Conservation (phyloP, 1,140 invertebrate genomes). For the Hirudo medicinalis region DNA sequence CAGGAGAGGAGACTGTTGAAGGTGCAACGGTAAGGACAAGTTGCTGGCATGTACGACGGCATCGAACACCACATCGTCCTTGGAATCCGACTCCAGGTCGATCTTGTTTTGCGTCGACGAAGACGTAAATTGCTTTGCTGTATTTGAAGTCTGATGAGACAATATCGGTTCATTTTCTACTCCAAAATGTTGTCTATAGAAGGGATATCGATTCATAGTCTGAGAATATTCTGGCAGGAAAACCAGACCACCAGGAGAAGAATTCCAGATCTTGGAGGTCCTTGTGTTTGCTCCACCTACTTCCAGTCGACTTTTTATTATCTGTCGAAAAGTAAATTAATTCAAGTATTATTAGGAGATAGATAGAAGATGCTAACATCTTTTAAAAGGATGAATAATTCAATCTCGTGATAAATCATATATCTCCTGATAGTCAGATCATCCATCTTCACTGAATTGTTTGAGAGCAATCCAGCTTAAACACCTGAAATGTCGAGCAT, state of each 20-base stretch:
- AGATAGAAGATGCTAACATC: too few relatives aligned
- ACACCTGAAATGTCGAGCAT: too few relatives aligned
- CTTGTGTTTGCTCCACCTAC: constrained; percentile 50
- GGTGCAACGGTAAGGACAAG: background rate
- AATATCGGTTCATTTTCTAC: too few relatives aligned
- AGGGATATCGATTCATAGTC: constrained; percentile 44
- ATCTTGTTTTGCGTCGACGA: background rate
- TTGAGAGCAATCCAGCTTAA: too few relatives aligned
- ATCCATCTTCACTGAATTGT: too few relatives aligned
- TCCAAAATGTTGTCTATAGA: constrained; percentile 43
- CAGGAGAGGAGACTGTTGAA: background rate
- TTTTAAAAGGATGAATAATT: too few relatives aligned
- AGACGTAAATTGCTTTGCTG: background rate
- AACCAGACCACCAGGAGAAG: constrained; percentile 66
- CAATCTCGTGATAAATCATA: too few relatives aligned
- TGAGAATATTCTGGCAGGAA: constrained; percentile 73
- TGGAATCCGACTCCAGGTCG: too few relatives aligned
- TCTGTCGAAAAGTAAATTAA: constrained; percentile 45
- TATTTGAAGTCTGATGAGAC: too few relatives aligned
- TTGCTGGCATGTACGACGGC: constrained; percentile 1
- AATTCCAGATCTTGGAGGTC: constrained; percentile 73
- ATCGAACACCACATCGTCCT: background rate
- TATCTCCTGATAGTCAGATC: too few relatives aligned
- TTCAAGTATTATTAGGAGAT: too few relatives aligned
- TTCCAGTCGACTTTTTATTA: constrained; percentile 69